Base-by-base conservation (phyloP, 2,888 invertebrate genomes). In the Chironomus riparius region DNA sequence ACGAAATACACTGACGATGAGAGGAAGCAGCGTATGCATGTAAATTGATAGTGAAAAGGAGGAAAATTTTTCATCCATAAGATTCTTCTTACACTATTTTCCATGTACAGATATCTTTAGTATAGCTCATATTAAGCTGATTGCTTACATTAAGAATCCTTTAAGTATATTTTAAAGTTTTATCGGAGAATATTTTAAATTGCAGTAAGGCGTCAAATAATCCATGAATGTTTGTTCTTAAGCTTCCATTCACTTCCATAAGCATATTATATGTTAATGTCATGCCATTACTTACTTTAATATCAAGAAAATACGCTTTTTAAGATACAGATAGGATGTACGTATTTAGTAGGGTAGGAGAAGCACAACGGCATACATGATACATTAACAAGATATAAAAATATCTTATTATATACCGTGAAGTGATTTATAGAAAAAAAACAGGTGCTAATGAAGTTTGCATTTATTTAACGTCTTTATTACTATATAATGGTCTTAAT, bases 361-460 rank as follows among this genome's bases (percentile, higher is more conserved):
- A 18, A 56, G 56, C 56, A 56, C n/a, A 56, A 18, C 15, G 56
- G 56, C 18, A 18, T 15, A 56, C 18, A 56, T 56, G 56, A 56
- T 56, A 56, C 56, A 56, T 18, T 56, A 56, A 56, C 18, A 18
- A 24, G 65, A 65, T 65, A 22, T 22, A 7, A 65, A 21, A 65
- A 65, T 56, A 65, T 65, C 22, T 24, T 13, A 65, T 10, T 65
- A 21, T 12, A 22, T 22, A 22, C 22, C 10, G 21, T 12, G 21
- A 28, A 38, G 62, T 62, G 72, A 72, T 62, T 72, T 62, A 62
- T 72, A n/a, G 56, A 38, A 38, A 70, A n/a, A n/a, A n/a, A 28
- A 47, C 72, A 72, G 72, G 61, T 72, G 61, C 61, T 72, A 62
- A 72, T 62, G 62, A 72, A 38, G 72, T 72, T 62, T 72, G 72